Evolutionary conservation across 2,888 invertebrate species (phyloP).

Genomic region (Ectobius pallidus): DNA sequence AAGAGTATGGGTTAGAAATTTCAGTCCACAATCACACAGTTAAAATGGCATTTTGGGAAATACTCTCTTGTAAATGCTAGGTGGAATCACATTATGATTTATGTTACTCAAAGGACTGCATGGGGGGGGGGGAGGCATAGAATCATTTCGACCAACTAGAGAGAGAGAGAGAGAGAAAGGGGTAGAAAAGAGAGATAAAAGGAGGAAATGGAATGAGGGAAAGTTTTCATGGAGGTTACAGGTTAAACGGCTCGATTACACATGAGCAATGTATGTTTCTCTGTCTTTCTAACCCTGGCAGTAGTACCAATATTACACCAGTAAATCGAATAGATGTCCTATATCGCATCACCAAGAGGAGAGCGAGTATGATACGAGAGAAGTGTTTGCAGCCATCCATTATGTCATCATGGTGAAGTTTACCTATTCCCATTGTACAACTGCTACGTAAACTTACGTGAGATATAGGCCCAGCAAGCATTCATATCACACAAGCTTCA

Average conservation of each 20-base stretch:
- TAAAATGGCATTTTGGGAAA: constrained; percentile 17
- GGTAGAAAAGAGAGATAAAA: not conserved
- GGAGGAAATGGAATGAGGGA: not conserved
- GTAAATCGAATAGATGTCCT: not conserved
- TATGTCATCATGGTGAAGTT: too few species aligned
- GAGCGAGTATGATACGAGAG: too few species aligned
- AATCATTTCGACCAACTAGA: not conserved
- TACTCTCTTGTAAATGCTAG: constrained; percentile 1
- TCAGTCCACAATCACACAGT: constrained; percentile 19
- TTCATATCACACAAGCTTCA: too few species aligned
- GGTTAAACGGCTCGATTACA: not conserved
- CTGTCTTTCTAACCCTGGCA: not conserved
- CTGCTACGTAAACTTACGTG: too few species aligned
- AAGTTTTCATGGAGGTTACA: not conserved
- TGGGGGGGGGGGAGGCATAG: not conserved
- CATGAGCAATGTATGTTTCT: not conserved
- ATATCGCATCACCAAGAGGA: too few species aligned
- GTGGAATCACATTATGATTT: not conserved
- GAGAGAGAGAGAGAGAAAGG: not conserved
- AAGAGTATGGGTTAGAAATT: not conserved
- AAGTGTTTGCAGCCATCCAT: too few species aligned
- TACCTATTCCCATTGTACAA: too few species aligned
- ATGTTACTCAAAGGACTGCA: not conserved
- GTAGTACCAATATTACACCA: not conserved
- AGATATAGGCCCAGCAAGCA: too few species aligned